phyloP scores from a whole-genome alignment of 1,140 invertebrate species.

The Leptestheria dahalacensis region DNA sequence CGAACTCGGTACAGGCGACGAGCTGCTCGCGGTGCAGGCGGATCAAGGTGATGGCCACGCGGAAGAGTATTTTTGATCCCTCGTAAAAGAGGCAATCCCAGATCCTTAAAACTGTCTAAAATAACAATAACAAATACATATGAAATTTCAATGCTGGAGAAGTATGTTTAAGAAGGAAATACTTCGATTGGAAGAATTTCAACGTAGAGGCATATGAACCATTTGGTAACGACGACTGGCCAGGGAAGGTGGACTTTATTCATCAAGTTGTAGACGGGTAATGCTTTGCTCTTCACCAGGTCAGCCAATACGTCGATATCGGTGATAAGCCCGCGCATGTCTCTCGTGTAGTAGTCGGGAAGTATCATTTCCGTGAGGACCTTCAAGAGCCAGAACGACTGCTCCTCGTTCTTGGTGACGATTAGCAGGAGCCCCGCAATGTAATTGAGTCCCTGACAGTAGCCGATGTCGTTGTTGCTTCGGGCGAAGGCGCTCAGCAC shows the following conservation, averaged over 20 bases:
- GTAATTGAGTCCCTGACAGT: slow-evolving; percentile 86
- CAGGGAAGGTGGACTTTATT: slow-evolving; percentile 60
- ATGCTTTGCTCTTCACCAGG: slow-evolving; percentile 55
- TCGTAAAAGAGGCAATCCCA: slow-evolving; percentile 93
- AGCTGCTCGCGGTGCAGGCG: slow-evolving; percentile 51
- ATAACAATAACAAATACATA: slow-evolving; percentile 18
- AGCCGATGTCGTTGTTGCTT: slow-evolving; percentile 69
- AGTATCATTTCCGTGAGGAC: slow-evolving; percentile 69
- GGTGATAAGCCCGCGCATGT: slow-evolving; percentile 69
- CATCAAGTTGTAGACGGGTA: slow-evolving; percentile 61
- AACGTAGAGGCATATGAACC: slow-evolving; percentile 84
- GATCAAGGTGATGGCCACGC: slow-evolving; percentile 71
- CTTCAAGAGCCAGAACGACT: slow-evolving; percentile 79
- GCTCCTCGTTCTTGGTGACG: slow-evolving; percentile 74
- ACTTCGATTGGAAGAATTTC: slow-evolving; percentile 81
- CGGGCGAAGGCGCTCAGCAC: slow-evolving; percentile 76
- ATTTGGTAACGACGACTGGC: slow-evolving; percentile 77
- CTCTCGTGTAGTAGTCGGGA: slow-evolving; percentile 73
- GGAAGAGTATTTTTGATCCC: slow-evolving; percentile 71
- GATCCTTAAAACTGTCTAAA: slow-evolving; percentile 69
- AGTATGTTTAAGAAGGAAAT: slow-evolving; percentile 17
- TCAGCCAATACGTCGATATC: slow-evolving; percentile 77
- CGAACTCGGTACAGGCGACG: slow-evolving; percentile 55
- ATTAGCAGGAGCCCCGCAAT: slow-evolving; percentile 72
- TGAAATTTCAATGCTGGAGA: neutral